These are phyloP conservation scores for Conchocele bisecta DNA, from an alignment of 2,888 invertebrate species.

Conservation along the genomic window DNA sequence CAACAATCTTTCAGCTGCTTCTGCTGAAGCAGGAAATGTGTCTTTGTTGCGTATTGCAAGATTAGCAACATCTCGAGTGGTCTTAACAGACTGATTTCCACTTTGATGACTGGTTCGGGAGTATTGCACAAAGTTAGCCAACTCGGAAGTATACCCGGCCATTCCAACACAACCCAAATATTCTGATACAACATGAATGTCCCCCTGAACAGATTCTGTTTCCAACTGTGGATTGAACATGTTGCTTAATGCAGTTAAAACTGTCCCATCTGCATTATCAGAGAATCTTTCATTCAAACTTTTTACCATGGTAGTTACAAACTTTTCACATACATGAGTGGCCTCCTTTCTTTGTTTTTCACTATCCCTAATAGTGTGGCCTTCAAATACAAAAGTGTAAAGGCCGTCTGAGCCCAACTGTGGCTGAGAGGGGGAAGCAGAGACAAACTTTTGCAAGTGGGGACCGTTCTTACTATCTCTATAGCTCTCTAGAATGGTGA, in stretches of 20 bases:
- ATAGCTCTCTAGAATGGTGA: slow-evolving; percentile 5
- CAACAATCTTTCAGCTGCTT: slow-evolving; percentile 20
- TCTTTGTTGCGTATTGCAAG: neutral
- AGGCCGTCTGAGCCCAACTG: slow-evolving; percentile 19
- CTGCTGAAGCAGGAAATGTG: neutral
- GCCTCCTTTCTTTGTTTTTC: slow-evolving; percentile 29
- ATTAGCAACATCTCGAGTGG: slow-evolving; percentile 15
- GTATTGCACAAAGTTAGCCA: too few species aligned
- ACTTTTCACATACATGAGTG: slow-evolving; percentile 18
- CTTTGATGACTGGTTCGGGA: too few species aligned
- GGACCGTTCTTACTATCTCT: slow-evolving; percentile 14
- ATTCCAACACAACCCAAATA: too few species aligned
- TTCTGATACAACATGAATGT: slow-evolving; percentile 1
- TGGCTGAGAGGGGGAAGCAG: slow-evolving; percentile 8
- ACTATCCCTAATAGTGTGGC: slow-evolving; percentile 42
- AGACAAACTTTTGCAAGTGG: slow-evolving; percentile 10
- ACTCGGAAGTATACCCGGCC: too few species aligned
- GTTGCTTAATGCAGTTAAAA: slow-evolving; percentile 11
- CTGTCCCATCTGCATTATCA: slow-evolving; percentile 17
- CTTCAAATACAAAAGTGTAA: slow-evolving; percentile 27
- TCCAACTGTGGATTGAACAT: slow-evolving; percentile 2
- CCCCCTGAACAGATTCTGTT: neutral
- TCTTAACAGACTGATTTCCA: too few species aligned
- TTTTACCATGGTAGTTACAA: slow-evolving; percentile 2
- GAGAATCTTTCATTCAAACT: slow-evolving; percentile 32